A percentile compares a stretch with the other conserved stretches of the same genome.
These are phyloP conservation scores for Nemopilema nomurai DNA, from an alignment of 30 jellyfish, hydroid and myxozoan genomes.

Conservation along the genomic window DNA sequence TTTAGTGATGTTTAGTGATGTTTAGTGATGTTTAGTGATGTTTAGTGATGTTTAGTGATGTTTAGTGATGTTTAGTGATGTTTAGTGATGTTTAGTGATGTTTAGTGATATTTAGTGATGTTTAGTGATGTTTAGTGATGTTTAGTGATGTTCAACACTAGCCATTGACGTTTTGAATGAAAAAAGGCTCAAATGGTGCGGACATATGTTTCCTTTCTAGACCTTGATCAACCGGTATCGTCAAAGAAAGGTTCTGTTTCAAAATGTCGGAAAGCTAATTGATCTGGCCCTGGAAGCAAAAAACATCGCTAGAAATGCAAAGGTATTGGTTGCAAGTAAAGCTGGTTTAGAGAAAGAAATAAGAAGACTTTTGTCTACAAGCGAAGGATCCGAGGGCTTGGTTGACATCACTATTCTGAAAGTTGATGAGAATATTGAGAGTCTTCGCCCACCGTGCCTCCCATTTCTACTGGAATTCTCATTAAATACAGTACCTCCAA, in stretches of 20 bases:
- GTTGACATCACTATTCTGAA: background rate
- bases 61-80: no score
- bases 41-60: no score
- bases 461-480: constrained; percentile 28
- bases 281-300: constrained; percentile 13
- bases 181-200: background rate
- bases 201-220: background rate
- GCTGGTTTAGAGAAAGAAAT: background rate
- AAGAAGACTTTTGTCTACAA: background rate
- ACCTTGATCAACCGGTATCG: constrained; percentile 29
- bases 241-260: constrained; percentile 14
- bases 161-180: background rate
- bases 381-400: background rate
- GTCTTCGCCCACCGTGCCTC: constrained; percentile 23
- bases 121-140: no score
- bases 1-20: no score
- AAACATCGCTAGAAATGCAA: constrained; percentile 14
- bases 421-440: constrained; percentile 4
- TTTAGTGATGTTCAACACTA: background rate
- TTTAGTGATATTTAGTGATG: no score
- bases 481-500: background rate
- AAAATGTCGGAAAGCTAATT: constrained; percentile 18
- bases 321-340: constrained; percentile 1
- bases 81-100: no score
- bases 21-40: no score